Evolutionary conservation across 2,888 invertebrate genomes (phyloP).

Genomic region (Sphinx pinastri): DNA sequence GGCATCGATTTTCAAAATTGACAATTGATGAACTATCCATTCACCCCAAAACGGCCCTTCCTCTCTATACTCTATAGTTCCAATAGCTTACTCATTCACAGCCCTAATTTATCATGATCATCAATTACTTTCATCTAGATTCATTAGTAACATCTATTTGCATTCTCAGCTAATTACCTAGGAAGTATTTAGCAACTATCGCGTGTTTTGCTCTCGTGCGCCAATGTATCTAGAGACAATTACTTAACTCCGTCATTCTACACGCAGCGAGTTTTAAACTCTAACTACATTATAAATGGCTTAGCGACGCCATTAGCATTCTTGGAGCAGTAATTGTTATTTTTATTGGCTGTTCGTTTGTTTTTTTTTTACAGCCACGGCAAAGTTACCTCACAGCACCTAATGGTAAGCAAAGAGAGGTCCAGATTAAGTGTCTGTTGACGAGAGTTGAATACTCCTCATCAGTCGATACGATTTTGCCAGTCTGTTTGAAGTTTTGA

Average conservation of each 20-base stretch:
- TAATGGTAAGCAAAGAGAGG: no score
- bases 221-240: not conserved
- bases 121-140: not conserved
- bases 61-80: no score
- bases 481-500: no score
- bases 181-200: constrained; percentile 17
- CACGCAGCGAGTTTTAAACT: constrained; percentile 5
- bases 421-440: no score
- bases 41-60: no score
- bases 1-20: no score
- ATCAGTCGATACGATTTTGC: no score
- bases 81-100: no score
- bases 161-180: constrained; percentile 11
- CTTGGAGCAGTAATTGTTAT: not conserved
- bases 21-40: no score
- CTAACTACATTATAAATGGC: constrained; percentile 6
- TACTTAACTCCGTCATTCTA: constrained; percentile 2
- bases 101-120: not conserved
- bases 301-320: not conserved
- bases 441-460: no score
- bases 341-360: not conserved
- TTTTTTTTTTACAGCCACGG: not conserved
- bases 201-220: not conserved
- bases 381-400: not conserved
- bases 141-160: constrained; percentile 11